Base-by-base conservation (phyloP, 2,888 invertebrate species). In the Tillus elongatus region DNA sequence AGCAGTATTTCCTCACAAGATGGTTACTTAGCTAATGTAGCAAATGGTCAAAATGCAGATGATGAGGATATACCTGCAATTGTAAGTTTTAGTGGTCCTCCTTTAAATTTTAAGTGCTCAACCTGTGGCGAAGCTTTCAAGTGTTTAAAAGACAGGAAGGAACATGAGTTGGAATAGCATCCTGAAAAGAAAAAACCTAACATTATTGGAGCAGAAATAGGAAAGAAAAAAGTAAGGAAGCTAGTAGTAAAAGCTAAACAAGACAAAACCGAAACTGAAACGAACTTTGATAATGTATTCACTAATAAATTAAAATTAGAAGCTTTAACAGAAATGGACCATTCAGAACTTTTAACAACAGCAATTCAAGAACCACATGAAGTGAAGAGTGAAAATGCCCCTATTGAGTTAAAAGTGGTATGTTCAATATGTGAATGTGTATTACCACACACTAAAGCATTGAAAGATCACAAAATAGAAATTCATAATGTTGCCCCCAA, bases 141-240 rank as follows among this genome's bases (percentile, higher is more conserved):
- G 15, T 73, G 75, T 24, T 68, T 74, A 2, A 76, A 75, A 51
- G 80, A 80, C 57, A 65, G 81, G 37, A 70, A 79, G 13, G 69
- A 74, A 12, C 82, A 81, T 58, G 71, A 70, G 45, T 58, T 70
- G 6, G 67, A 70, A 24, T 67, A 67, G 35, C 79, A 78, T 55
- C 68, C 70, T 19, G 64, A 64, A 27, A 63, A 64, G 24, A 61
- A 63, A 44, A 36, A 41, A 30, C 46, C 53, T 59, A 45, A 46
- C 38, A 28, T 51, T 3, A 52, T 59, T 11, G 58, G 55, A 19
- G 43, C 50, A 9, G 56, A 54, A 32, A 50, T 58, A 13, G 56
- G 52, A 10, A 55, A 51, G 39, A 61, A 53, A 43, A 62, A 56
- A 45, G 49, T 56, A 9, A 59, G 60, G 36, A 61, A 61, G 36